Evolutionary conservation across 2,797 vertebrate species (phyloP).

Genomic region (Thunnus albacares): DNA sequence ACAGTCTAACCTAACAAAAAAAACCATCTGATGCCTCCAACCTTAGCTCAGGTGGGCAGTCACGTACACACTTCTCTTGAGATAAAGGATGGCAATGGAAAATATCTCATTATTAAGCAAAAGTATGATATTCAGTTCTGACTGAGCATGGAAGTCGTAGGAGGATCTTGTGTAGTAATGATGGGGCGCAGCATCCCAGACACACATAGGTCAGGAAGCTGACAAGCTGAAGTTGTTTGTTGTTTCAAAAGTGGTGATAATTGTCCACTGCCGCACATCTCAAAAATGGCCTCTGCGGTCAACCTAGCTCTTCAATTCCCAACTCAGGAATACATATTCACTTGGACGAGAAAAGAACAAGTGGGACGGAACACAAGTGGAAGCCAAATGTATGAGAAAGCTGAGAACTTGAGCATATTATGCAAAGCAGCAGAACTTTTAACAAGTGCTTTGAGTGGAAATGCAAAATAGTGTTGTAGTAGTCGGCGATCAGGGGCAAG

Average conservation of each 20-base stretch:
- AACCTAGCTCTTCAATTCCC: constrained; percentile 66
- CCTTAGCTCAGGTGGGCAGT: constrained; percentile 59
- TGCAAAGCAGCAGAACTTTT: constrained; percentile 75
- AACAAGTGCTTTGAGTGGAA: constrained; percentile 61
- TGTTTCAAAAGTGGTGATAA: constrained; percentile 80
- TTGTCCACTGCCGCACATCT: constrained; percentile 67
- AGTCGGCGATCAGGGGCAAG: constrained; percentile 22
- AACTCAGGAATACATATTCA: constrained; percentile 63
- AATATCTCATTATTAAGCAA: constrained; percentile 64
- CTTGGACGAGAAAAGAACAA: constrained; percentile 58
- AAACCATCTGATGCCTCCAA: constrained; percentile 53
- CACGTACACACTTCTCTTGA: constrained; percentile 35
- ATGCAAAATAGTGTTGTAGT: constrained; percentile 43
- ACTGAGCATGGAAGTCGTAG: constrained; percentile 60
- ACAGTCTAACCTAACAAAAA: constrained; percentile 43
- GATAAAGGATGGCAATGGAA: constrained; percentile 45
- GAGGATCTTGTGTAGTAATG: constrained; percentile 67
- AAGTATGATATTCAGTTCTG: constrained; percentile 56
- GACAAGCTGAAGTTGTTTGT: constrained; percentile 81
- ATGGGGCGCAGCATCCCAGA: constrained; percentile 54
- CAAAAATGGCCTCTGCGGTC: constrained; percentile 61
- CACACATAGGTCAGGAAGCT: constrained; percentile 69
- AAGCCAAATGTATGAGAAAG: constrained; percentile 58
- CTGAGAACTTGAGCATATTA: constrained; percentile 66
- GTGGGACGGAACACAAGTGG: constrained; percentile 67